Base-by-base conservation (phyloP, 2,797 vertebrate species). In the Geotrypetes seraphini region DNA sequence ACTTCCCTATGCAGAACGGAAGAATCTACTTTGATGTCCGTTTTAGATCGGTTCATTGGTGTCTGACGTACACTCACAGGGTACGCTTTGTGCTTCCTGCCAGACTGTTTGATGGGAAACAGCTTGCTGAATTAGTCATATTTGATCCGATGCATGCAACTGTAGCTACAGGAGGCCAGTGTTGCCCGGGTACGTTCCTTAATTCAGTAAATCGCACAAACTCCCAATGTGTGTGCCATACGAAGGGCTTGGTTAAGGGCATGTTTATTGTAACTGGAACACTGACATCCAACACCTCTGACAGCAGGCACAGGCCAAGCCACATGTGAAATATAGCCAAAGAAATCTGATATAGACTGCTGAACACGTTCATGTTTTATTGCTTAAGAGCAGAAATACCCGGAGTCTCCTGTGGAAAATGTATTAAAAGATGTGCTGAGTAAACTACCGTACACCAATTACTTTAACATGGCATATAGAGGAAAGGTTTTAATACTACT, bases 101-200 rank as follows among this genome's bases (percentile, higher is more conserved):
- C 28, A 37, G n/a, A 32, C 15, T 44, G 33, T n/a, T n/a, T 37
- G 37, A 37, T 45, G 34, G 33, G 37, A 28, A 37, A 31, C 25
- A 37, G 16, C 15, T 19, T 27, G 6, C 27, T 19, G 24, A 32
- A 36, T 31, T 44, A 36, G 24, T 45, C 42, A 45, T 37, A 26
- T 19, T 10, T 22, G 9, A 17, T 12, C 18, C 20, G 10, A 16
- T 26, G n/a, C n/a, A n/a, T n/a, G 15, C 15, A 16, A 15, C 15
- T 16, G 8, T 27, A 19, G 33, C 15, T 10, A 19, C 5, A 15
- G 16, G 15, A n/a, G 20, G 21, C 13, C 12, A 21, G 17, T 31
- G 26, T 15, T 12, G 16, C 34, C 34, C 19, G 29, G 14, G 29
- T 11, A 9, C 38, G 14, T 17, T 24, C 19, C 19, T 17, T 31